Base-by-base conservation (phyloP, 1,140 invertebrate genomes). In the Atta colombica region DNA sequence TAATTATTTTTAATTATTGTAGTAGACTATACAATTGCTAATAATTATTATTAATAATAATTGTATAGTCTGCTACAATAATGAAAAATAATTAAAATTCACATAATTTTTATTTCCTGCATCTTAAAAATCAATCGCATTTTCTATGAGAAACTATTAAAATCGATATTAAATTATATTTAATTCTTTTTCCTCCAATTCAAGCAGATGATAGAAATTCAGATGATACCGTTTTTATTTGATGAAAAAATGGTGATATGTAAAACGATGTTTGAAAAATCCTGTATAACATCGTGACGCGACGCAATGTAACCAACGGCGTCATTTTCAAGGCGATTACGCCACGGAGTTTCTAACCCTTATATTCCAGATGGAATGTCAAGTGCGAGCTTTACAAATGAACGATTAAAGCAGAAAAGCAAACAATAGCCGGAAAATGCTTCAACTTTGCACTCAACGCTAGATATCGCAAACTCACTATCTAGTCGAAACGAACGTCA, bases 311-410 rank as follows among this genome's bases (percentile, higher is more conserved):
- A 88, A 91, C 87, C 88, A 88, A 91, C 87, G 85, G 85, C 78
- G 88, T 89, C 87, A 78, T 89, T 91, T 88, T 81, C 88, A 86
- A 86, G 81, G 71, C 74, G 87, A 86, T 91, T 91, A 88, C 65
- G 77, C 77, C 71, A 77, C 39, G 85, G 75, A 86, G 84, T 91
- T 87, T 86, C 86, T 86, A 74, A 78, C 82, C 66, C 82, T 78
- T 77, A 81, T 87, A 69, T 58, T 58, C 53, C 53, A 39, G 31
- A 72, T 63, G 63, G 60, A 66, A 86, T 69, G 82, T 77, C 81
- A 86, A 86, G 82, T 65, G 82, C 84, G 69, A 82, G 61, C 74
- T 78, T 77, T 58, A 77, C 82, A 84, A 84, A 68, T 60, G 82
- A 77, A 85, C 49, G 82, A 66, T 45, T 31, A 49, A 66, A 25